Evolutionary conservation across 2,113 vertebrate genomes (phyloP), one percentile per base, ranked within the genome.

Genomic region (Megaceryle maxima): DNA sequence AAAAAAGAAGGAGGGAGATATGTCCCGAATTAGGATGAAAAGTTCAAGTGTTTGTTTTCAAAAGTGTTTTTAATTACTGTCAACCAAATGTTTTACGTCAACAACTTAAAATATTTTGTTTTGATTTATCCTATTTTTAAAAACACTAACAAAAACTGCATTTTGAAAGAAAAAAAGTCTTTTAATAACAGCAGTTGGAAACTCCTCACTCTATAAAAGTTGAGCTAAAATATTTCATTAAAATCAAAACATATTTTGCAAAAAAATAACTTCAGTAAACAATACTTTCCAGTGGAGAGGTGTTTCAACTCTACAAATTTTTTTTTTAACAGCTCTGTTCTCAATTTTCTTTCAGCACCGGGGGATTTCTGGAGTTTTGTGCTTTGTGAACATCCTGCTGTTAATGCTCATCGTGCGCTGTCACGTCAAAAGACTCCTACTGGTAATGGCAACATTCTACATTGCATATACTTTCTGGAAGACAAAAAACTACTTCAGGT

Each of bases 21-120:
- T 59, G 50, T 83, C 46, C 41, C 28, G 83, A 94, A 92, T 81
- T 67, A 86, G 37, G 28, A 92, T 50, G 73, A 78, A 93, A 96
- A 88, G 44, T n/a, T 92, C 4, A 91, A 92, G 41, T 77, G 46
- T 33, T 94, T 90, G 68, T 94, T 92, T 95, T 77, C 55, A 72
- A 80, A 93, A 93, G 67, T 94, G 94, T 81, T 97, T 94, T 95
- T 94, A 95, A 97, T 95, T 95, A 94, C 64, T 81, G 46, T 67
- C 60, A 83, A 83, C 64, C 68, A 80, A 92, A 95, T 55, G 88
- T 94, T 96, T 93, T 95, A 95, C 68, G 57, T 94, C 94, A 97
- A 92, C 22, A 94, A 74, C 72, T 87, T 88, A 55, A 39, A 70
- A 92, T 92, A 92, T 83, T 96, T 91, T 95, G 92, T 64, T 96